Conservation (phyloP, 2,888 invertebrate genomes). For the Acronicta aceris region DNA sequence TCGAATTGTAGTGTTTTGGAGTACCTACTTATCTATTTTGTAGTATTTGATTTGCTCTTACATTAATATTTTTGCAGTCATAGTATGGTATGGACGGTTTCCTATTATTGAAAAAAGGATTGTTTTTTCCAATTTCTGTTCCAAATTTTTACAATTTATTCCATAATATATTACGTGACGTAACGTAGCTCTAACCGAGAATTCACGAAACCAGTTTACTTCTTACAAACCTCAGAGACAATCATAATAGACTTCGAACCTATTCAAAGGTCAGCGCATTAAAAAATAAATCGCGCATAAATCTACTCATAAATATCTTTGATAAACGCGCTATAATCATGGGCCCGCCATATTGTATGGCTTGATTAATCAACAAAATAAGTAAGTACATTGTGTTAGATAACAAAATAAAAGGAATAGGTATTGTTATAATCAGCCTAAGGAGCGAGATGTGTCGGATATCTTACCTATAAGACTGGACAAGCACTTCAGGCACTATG, state of each 20-base stretch:
- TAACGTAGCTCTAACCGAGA: neutral
- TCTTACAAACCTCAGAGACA: neutral
- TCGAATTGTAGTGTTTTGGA: too few species aligned
- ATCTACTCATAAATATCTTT: slow-evolving; percentile 5
- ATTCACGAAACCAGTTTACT: neutral
- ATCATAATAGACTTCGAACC: neutral
- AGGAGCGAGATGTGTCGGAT: too few species aligned
- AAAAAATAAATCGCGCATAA: slow-evolving; percentile 11
- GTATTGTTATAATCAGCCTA: neutral
- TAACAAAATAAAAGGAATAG: neutral
- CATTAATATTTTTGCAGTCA: too few species aligned
- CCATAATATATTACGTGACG: too few species aligned
- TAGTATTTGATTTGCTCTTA: too few species aligned
- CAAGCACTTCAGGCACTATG: neutral
- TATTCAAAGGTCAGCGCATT: slow-evolving; percentile 17
- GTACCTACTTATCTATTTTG: too few species aligned
- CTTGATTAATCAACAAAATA: slow-evolving; percentile 11
- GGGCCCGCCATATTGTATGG: slow-evolving; percentile 30
- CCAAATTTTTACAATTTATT: too few species aligned
- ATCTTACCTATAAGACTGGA: neutral
- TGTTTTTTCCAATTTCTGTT: too few species aligned
- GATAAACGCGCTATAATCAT: slow-evolving; percentile 22
- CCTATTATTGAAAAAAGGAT: too few species aligned
- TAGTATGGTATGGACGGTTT: too few species aligned
- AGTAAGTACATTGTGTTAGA: neutral